Percentiles rank a stretch among this genome's conserved stretches.
Evolutionary conservation across 2,888 invertebrate species (phyloP).

Genomic region (Maniola hyperantus): DNA sequence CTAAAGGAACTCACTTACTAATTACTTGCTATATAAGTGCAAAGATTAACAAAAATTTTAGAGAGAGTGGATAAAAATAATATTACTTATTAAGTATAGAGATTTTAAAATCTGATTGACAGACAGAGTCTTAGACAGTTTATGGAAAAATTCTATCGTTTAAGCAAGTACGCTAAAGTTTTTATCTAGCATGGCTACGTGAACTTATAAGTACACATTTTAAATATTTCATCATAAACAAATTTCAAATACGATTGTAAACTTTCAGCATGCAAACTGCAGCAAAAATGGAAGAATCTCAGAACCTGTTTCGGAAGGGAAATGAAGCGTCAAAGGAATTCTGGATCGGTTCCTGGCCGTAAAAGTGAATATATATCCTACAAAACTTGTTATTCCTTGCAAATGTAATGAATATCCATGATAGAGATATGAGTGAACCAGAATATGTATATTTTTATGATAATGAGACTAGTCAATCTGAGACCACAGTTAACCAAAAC

Average conservation of each 20-base stretch:
- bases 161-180: too few species aligned
- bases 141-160: too few species aligned
- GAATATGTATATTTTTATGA: conserved; percentile 29
- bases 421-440: conserved; percentile 25
- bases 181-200: too few species aligned
- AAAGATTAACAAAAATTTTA: too few species aligned
- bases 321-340: conserved; percentile 39
- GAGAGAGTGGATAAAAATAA: too few species aligned
- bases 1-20: too few species aligned
- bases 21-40: too few species aligned
- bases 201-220: too few species aligned
- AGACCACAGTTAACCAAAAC: not conserved
- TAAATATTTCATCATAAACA: too few species aligned
- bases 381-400: conserved; percentile 27
- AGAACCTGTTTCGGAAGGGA: conserved; percentile 42
- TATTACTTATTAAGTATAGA: too few species aligned
- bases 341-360: conserved; percentile 19
- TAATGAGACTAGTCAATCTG: conserved; percentile 10
- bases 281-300: conserved; percentile 45
- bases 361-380: conserved; percentile 32
- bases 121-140: too few species aligned
- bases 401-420: conserved; percentile 28
- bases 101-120: too few species aligned
- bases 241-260: not conserved
- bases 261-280: conserved; percentile 35